Evolutionary conservation across 2,113 vertebrate species (phyloP).

Genomic region (Cranoglanis bouderius): DNA sequence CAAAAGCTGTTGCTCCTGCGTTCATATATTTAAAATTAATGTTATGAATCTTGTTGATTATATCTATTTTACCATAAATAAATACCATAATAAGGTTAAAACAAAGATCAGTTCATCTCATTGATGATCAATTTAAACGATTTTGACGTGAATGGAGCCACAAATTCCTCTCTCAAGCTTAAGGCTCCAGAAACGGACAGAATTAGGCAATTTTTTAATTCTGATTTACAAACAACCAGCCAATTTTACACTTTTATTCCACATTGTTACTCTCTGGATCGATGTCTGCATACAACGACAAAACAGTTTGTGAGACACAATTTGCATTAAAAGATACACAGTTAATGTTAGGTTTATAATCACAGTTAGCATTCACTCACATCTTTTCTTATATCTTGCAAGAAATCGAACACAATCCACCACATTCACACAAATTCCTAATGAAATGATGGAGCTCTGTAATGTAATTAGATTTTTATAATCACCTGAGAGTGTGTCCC

Average conservation of each 20-base stretch:
- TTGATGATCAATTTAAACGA: not conserved
- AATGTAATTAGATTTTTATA: not conserved
- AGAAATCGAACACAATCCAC: not conserved
- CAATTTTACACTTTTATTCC: too few relatives aligned
- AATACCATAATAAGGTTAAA: not conserved
- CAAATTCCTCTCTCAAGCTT: not conserved
- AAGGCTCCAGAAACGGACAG: not conserved
- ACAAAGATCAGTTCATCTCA: not conserved
- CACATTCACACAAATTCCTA: not conserved
- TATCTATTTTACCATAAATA: not conserved
- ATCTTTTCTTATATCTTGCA: not conserved
- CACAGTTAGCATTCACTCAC: not conserved
- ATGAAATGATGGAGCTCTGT: not conserved
- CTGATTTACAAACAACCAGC: too few relatives aligned
- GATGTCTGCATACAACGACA: too few relatives aligned
- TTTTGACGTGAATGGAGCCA: not conserved
- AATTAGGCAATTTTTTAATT: not conserved
- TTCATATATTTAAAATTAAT: not conserved
- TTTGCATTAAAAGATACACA: too few relatives aligned
- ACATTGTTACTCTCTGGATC: too few relatives aligned
- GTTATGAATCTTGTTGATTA: not conserved
- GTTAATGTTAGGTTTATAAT: too few relatives aligned
- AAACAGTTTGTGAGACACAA: too few relatives aligned
- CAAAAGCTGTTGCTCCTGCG: not conserved
- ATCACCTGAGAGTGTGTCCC: conserved; percentile 82